Conservation (phyloP, 2,113 vertebrate genomes). For the Vidua macroura region DNA sequence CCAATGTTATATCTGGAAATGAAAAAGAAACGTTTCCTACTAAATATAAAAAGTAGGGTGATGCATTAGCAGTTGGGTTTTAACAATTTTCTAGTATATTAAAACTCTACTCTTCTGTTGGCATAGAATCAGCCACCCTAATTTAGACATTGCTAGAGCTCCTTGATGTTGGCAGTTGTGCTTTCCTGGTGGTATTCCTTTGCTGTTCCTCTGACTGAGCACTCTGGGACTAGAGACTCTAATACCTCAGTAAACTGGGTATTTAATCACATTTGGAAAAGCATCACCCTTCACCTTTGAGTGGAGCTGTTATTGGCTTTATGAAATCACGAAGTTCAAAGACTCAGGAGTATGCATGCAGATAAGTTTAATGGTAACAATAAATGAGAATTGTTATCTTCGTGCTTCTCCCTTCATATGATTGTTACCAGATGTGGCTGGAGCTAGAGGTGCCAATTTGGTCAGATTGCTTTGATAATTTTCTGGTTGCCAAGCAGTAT, state of each 20-base stretch:
- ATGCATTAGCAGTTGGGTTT: neutral
- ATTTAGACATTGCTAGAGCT: neutral
- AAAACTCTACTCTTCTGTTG: neutral
- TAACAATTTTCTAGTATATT: neutral
- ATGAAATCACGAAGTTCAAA: constrained; percentile 36
- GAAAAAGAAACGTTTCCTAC: neutral
- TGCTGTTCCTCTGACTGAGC: neutral
- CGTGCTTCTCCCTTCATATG: constrained; percentile 14
- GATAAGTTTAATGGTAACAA: constrained; percentile 49
- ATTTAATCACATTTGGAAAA: constrained; percentile 19
- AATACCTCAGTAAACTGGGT: neutral
- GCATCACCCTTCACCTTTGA: constrained; percentile 1
- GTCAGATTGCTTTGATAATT: constrained; percentile 62
- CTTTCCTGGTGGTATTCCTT: neutral
- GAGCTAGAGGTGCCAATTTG: constrained; percentile 37
- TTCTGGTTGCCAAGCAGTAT: constrained; percentile 42
- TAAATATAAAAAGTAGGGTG: neutral
- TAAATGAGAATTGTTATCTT: constrained; percentile 60
- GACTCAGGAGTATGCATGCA: neutral
- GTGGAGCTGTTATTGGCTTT: neutral
- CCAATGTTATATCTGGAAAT: neutral
- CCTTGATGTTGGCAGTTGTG: neutral
- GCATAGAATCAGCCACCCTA: neutral
- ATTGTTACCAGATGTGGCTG: constrained; percentile 50
- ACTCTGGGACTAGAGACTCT: neutral